Base-by-base conservation (phyloP, 1,140 invertebrate genomes). In the Magallana angulata region DNA sequence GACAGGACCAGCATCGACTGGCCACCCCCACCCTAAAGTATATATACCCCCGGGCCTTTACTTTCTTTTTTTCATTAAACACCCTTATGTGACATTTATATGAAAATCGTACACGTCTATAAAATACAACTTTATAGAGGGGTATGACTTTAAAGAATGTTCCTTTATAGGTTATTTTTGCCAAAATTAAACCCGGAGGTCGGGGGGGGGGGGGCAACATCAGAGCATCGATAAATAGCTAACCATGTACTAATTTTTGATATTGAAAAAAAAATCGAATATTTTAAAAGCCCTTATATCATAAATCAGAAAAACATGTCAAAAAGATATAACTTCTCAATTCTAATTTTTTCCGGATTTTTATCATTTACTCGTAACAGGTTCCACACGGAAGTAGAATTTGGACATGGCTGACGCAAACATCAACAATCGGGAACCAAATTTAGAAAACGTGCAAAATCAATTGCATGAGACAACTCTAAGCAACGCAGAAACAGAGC, bases 381-480 rank as follows among this genome's bases (percentile, higher is more conserved):
- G 68, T 76, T 82, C 57, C 18, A 57, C 18, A 14, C 81, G 81
- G 81, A 82, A 30, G 57, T 82, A 57, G 81, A 82, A 82, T 58
- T 82, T 56, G 8, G 81, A 82, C 81, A 82, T 82, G 81, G 81
- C 81, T 57, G 81, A 82, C 12, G 57, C 48, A 57, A 58, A 57
- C 48, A 57, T 57, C 6, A 82, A 82, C 81, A 82, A 82, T 82
- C 48, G 57, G 48, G 48, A 82, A 82, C n/a, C 81, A 82, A 82
- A 58, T 82, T 57, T 82, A 57, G 81, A 82, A 82, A 57, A 82
- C 57, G 81, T 82, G 48, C 81, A 82, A 58, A 82, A 82, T 58
- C 48, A 82, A 82, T 58, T 82, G 57, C 16, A 82, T 57, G 48
- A 82, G 57, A 57, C 81, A 7, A 82, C 48, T n/a, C 81, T 82